phyloP scores from a whole-genome alignment of 2,888 invertebrate species.

The Hypomecis punctinalis region DNA sequence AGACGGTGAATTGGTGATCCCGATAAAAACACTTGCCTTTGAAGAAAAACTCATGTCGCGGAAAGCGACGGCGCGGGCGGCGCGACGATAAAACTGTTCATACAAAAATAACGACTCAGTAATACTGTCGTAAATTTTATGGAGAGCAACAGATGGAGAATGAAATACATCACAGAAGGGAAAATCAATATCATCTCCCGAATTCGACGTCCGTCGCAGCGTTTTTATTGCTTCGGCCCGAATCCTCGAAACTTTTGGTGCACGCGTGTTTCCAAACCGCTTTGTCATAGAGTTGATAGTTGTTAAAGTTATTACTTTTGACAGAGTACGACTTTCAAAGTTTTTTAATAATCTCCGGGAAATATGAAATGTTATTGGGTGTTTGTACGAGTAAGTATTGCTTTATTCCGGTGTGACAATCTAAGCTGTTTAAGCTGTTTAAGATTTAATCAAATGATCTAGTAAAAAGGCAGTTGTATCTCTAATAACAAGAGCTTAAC shows the following conservation, averaged over 20 bases:
- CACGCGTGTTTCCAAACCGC: slow-evolving; percentile 4
- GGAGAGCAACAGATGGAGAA: slow-evolving; percentile 83
- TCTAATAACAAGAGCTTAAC: too few relatives aligned
- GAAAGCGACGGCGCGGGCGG: slow-evolving; percentile 56
- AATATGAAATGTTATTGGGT: too few relatives aligned
- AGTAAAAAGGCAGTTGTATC: too few relatives aligned
- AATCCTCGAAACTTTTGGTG: slow-evolving; percentile 56
- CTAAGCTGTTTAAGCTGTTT: too few relatives aligned
- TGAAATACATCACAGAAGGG: slow-evolving; percentile 74
- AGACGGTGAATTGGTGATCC: slow-evolving; percentile 55
- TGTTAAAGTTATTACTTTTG: background rate
- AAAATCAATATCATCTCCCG: slow-evolving; percentile 80
- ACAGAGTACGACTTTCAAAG: slow-evolving; percentile 33
- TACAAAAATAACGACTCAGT: slow-evolving; percentile 82
- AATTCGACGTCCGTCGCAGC: slow-evolving; percentile 63
- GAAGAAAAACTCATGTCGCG: slow-evolving; percentile 66
- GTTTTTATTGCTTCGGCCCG: slow-evolving; percentile 67
- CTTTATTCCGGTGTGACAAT: too few relatives aligned
- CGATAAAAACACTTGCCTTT: slow-evolving; percentile 60
- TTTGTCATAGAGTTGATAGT: slow-evolving; percentile 7
- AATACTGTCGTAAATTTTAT: slow-evolving; percentile 83
- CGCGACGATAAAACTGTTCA: slow-evolving; percentile 77
- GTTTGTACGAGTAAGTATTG: too few relatives aligned
- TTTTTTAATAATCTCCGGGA: slow-evolving; percentile 41
- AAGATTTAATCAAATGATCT: too few relatives aligned